A percentile compares a stretch with the other conserved stretches of the same genome.
phyloP scores from a whole-genome alignment of 2,888 invertebrate genomes.

The Thumatha senex region DNA sequence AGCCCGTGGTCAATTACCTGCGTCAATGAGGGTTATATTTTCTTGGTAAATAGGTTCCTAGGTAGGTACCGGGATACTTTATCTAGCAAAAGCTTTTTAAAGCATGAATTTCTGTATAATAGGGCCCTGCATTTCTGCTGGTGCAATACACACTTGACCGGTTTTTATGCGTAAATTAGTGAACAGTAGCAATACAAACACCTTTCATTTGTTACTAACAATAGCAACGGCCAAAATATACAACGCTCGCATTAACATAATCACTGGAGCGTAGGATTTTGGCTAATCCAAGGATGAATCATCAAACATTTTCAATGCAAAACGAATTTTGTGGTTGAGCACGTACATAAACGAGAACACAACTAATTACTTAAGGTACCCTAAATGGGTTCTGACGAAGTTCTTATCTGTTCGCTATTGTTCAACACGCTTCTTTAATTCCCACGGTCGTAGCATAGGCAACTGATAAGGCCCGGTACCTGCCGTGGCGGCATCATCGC shows the following conservation, averaged over 20 bases:
- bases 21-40: no score
- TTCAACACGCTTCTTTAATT: conserved; percentile 80
- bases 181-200: conserved; percentile 10
- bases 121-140: no score
- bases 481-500: conserved; percentile 18
- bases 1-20: no score
- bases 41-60: no score
- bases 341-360: conserved; percentile 59
- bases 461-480: conserved; percentile 70
- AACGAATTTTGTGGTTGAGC: conserved; percentile 25
- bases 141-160: no score
- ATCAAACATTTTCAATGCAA: conserved; percentile 26
- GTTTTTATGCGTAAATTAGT: conserved; percentile 19
- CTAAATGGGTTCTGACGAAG: conserved; percentile 74
- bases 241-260: conserved; percentile 27
- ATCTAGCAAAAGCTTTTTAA: neutral
- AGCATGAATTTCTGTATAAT: no score
- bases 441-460: conserved; percentile 70
- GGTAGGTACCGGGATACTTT: neutral
- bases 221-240: conserved; percentile 33
- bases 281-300: conserved; percentile 32
- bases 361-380: conserved; percentile 71
- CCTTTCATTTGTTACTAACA: conserved; percentile 40
- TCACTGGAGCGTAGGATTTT: conserved; percentile 33
- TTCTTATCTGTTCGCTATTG: conserved; percentile 78